Conservation (phyloP, 2,888 invertebrate species). For the Empis stercorea region DNA sequence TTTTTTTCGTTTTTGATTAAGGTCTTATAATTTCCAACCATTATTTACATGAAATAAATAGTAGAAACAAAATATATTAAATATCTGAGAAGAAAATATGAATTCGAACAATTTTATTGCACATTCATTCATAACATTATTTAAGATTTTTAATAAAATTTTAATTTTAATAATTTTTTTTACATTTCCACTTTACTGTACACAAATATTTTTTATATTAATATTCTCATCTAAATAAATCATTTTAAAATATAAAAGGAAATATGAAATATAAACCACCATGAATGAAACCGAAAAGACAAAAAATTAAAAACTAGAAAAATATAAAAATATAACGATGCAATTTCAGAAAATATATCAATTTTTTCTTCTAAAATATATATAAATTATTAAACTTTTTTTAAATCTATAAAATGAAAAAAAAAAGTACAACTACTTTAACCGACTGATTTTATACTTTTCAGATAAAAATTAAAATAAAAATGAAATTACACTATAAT, state of each 20-base stretch:
- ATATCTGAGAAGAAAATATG: too few species aligned
- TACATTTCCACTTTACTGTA: too few species aligned
- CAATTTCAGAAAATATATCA: neutral
- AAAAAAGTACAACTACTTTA: slow-evolving; percentile 14
- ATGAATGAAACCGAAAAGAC: slow-evolving; percentile 11
- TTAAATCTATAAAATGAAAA: neutral
- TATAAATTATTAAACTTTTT: neutral
- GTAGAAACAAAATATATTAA: too few species aligned
- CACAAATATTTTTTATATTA: too few species aligned
- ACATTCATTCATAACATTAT: too few species aligned
- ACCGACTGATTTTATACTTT: slow-evolving; percentile 17
- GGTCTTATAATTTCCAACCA: too few species aligned
- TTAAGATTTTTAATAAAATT: too few species aligned
- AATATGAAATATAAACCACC: slow-evolving; percentile 12
- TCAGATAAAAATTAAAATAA: slow-evolving; percentile 13
- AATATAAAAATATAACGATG: slow-evolving; percentile 9
- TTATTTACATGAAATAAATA: too few species aligned
- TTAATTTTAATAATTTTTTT: too few species aligned
- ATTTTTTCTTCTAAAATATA: neutral
- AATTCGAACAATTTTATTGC: too few species aligned
- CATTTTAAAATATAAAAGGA: slow-evolving; percentile 1
- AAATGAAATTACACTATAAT: slow-evolving; percentile 8
- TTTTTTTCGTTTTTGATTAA: too few species aligned
- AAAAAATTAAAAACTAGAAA: slow-evolving; percentile 11
- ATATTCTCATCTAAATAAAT: too few species aligned